A percentile compares a stretch with the other conserved stretches of the same genome.
These are phyloP conservation scores for Trichogramma dendrolimi DNA, from an alignment of 2,888 invertebrate genomes.

Conservation along the genomic window DNA sequence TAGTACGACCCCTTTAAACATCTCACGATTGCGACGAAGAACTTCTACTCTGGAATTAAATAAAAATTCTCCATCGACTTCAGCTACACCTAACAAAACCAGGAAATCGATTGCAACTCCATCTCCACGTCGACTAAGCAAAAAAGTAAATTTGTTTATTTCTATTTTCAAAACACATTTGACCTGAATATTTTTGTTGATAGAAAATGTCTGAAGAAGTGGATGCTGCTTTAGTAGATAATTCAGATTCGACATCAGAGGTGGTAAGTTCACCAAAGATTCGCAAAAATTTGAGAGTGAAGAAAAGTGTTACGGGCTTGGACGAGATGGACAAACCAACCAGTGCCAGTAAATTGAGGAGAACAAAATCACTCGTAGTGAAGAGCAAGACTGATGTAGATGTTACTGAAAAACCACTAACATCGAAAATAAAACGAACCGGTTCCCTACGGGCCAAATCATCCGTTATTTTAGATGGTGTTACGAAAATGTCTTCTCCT, in stretches of 20 bases:
- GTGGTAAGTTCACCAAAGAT: constrained; percentile 1
- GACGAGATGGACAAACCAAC: not conserved
- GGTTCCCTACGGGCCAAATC: too few relatives aligned
- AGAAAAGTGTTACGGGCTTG: not conserved
- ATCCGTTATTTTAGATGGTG: too few relatives aligned
- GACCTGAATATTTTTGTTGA: too few relatives aligned
- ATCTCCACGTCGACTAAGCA: not conserved
- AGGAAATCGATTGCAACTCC: not conserved
- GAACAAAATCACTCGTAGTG: constrained; percentile 1
- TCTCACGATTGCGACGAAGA: not conserved
- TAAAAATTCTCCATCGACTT: not conserved
- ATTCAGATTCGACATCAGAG: not conserved
- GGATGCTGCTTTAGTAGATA: constrained; percentile 2
- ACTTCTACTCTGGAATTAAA: not conserved
- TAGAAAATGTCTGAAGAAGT: too few relatives aligned
- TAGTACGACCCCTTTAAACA: not conserved
- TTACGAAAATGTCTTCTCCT: too few relatives aligned
- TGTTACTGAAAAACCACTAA: not conserved
- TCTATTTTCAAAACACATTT: not conserved
- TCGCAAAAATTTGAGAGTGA: not conserved
- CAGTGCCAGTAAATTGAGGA: not conserved
- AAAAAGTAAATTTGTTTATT: constrained; percentile 6
- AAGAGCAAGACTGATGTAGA: not conserved
- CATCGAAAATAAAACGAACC: too few relatives aligned
- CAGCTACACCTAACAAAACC: not conserved